phyloP scores from a whole-genome alignment of 2,888 invertebrate species.

The Catocala fraxini region DNA sequence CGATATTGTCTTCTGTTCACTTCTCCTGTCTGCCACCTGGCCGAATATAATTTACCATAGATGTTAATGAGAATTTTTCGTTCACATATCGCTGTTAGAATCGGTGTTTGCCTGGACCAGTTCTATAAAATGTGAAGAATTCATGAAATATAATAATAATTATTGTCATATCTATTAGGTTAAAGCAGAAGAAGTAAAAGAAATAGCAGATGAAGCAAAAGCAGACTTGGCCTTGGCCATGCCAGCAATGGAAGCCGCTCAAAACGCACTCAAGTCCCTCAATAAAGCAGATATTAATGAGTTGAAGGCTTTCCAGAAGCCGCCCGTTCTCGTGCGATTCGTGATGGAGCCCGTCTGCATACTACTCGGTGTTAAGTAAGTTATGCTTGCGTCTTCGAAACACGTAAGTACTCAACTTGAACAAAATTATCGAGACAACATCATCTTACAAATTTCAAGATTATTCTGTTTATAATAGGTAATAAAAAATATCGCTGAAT shows the following conservation, averaged over 20 bases:
- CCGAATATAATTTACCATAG: too few species aligned
- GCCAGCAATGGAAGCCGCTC: constrained; percentile 95
- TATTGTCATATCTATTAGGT: constrained; percentile 72
- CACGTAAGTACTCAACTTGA: too few species aligned
- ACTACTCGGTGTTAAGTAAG: constrained; percentile 93
- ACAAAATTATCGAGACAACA: too few species aligned
- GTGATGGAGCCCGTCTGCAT: constrained; percentile 98
- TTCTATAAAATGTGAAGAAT: too few species aligned
- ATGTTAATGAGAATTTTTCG: too few species aligned
- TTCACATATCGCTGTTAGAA: too few species aligned
- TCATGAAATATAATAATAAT: too few species aligned
- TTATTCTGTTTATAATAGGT: too few species aligned
- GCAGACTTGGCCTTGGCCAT: constrained; percentile 95
- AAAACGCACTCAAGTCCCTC: constrained; percentile 93
- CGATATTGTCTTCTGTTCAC: too few species aligned
- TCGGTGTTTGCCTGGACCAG: too few species aligned
- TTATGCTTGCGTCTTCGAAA: constrained; percentile 24
- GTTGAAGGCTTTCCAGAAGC: constrained; percentile 95
- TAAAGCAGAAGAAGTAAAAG: constrained; percentile 94
- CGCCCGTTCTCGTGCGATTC: constrained; percentile 94
- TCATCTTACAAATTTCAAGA: not conserved
- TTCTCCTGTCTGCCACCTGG: too few species aligned
- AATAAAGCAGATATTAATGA: constrained; percentile 97
- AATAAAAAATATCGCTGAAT: too few species aligned
- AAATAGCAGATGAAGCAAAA: constrained; percentile 95